Percentiles rank a stretch among this genome's conserved stretches.
phyloP scores from a whole-genome alignment of 2,113 vertebrate species.

The Columbina picui region DNA sequence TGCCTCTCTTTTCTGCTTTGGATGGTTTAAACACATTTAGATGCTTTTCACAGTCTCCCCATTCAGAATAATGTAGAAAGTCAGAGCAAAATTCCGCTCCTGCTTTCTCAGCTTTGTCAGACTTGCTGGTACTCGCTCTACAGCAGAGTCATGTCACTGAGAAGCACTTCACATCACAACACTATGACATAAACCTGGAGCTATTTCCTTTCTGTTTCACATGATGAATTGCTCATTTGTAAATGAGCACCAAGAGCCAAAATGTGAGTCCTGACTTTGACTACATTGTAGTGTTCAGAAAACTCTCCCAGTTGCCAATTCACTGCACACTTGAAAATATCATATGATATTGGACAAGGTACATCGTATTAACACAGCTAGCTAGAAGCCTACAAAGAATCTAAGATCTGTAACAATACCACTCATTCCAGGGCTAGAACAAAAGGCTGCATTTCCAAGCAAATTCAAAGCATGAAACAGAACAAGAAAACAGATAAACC shows the following conservation, averaged over 20 bases:
- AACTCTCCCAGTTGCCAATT: neutral
- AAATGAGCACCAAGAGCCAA: constrained; percentile 49
- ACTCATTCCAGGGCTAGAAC: neutral
- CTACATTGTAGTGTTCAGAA: neutral
- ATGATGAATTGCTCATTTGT: constrained; percentile 65
- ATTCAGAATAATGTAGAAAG: neutral
- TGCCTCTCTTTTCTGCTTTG: neutral
- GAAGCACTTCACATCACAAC: neutral
- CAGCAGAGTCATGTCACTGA: neutral
- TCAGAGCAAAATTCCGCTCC: neutral
- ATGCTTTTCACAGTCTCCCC: neutral
- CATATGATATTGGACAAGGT: neutral
- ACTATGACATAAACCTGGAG: constrained; percentile 37
- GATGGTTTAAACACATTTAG: neutral
- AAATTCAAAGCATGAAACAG: neutral
- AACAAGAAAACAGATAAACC: neutral
- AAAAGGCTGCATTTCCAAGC: neutral
- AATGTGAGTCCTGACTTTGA: constrained; percentile 39
- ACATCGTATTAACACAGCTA: neutral
- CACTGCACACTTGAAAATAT: neutral
- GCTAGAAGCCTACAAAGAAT: neutral
- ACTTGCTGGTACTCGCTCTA: neutral
- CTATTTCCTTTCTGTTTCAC: constrained; percentile 27
- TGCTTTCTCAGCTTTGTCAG: neutral
- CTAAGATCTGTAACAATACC: neutral